These are phyloP conservation scores for Corvus hawaiiensis DNA, from an alignment of 2,113 vertebrate species.

Conservation along the genomic window DNA sequence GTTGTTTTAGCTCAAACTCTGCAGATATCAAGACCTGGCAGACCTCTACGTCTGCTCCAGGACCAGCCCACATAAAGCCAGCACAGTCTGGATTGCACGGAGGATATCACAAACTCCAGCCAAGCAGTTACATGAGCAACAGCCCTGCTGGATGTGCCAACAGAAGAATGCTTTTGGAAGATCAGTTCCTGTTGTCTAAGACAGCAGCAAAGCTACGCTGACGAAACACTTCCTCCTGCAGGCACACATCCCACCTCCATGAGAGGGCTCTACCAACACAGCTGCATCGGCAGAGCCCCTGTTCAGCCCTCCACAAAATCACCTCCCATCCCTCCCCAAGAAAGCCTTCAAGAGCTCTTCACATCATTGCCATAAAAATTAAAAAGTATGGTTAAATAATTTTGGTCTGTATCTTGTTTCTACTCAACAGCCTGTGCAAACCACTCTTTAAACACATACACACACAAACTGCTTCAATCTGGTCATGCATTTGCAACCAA, in stretches of 20 bases:
- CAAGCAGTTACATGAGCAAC: not conserved
- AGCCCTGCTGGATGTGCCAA: not conserved
- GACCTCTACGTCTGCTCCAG: not conserved
- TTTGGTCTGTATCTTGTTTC: not conserved
- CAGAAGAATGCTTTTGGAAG: not conserved
- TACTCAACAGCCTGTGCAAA: not conserved
- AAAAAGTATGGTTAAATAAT: not conserved
- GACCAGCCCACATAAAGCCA: not conserved
- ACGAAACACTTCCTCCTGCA: not conserved
- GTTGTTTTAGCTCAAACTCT: not conserved
- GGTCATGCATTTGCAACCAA: not conserved
- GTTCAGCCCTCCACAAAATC: not conserved
- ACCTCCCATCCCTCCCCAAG: accelerated
- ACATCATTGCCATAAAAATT: not conserved
- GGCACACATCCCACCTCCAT: not conserved
- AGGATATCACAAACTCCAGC: not conserved
- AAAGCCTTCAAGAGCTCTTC: not conserved
- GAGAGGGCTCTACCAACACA: not conserved
- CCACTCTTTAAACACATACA: not conserved
- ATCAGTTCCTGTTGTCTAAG: not conserved
- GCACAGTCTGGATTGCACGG: accelerated
- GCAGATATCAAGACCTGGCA: not conserved
- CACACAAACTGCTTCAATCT: not conserved
- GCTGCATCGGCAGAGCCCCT: not conserved
- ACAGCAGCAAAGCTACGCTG: not conserved